A percentile compares a stretch with the other conserved stretches of the same genome.
Evolutionary conservation across 2,113 vertebrate genomes (phyloP).

Genomic region (Serilophus lunatus): DNA sequence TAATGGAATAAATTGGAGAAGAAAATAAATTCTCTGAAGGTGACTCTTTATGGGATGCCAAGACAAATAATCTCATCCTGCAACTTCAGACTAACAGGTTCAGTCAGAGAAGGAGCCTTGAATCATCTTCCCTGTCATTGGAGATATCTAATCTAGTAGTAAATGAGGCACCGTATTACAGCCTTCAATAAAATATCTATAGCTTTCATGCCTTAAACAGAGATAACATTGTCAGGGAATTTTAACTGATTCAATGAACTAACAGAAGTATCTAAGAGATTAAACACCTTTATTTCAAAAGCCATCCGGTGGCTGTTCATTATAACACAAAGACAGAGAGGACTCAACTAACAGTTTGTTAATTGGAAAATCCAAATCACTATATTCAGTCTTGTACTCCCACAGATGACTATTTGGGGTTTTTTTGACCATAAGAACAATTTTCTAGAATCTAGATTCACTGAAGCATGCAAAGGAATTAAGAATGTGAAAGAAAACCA

Average conservation of each 20-base stretch:
- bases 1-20: background rate
- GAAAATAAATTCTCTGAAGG: background rate
- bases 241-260: background rate
- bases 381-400: background rate
- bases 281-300: background rate
- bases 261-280: background rate
- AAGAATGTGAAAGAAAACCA: background rate
- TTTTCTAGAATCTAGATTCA: background rate
- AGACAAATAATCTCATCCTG: background rate
- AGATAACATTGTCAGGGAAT: background rate
- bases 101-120: background rate
- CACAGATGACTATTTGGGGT: background rate
- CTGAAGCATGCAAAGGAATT: background rate
- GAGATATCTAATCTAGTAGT: background rate
- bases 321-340: background rate
- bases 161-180: background rate
- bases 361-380: background rate
- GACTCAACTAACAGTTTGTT: background rate
- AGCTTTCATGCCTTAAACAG: background rate
- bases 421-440: background rate
- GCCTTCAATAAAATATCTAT: background rate
- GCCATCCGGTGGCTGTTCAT: background rate
- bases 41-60: background rate
- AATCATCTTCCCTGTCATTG: background rate
- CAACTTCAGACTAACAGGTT: background rate